Conservation (phyloP, 2,888 invertebrate genomes). For the Eustalomyia histrio region DNA sequence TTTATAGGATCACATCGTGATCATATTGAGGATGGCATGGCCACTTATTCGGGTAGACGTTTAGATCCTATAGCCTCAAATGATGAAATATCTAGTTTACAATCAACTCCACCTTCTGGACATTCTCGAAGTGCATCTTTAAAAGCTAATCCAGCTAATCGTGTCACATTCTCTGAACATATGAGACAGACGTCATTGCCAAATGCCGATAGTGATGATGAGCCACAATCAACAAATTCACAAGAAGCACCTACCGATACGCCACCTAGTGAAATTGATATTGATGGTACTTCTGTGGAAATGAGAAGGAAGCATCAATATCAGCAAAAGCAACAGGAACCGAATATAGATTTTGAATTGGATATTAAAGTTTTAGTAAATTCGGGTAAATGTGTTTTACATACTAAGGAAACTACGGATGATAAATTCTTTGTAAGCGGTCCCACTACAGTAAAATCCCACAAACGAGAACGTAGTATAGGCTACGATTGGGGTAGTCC, state of each 20-base stretch:
- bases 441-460: slow-evolving; percentile 72
- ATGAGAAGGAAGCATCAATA: slow-evolving; percentile 82
- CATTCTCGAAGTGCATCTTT: slow-evolving; percentile 87
- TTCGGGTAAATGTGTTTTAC: slow-evolving; percentile 97
- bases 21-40: slow-evolving; percentile 80
- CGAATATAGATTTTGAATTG: slow-evolving; percentile 96
- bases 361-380: slow-evolving; percentile 98
- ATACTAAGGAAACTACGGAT: slow-evolving; percentile 88
- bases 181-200: slow-evolving; percentile 87
- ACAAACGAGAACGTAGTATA: slow-evolving; percentile 78
- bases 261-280: slow-evolving; percentile 81
- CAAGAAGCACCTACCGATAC: slow-evolving; percentile 71
- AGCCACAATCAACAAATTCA: slow-evolving; percentile 81
- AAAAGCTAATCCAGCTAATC: slow-evolving; percentile 80
- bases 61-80: slow-evolving; percentile 78
- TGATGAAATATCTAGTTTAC: slow-evolving; percentile 77
- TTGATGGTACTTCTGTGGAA: slow-evolving; percentile 84
- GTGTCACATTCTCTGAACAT: slow-evolving; percentile 79
- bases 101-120: slow-evolving; percentile 86
- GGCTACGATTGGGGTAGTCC: slow-evolving; percentile 81
- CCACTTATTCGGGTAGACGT: slow-evolving; percentile 69
- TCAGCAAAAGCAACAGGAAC: slow-evolving; percentile 82
- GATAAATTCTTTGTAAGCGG: slow-evolving; percentile 82
- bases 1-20: slow-evolving; percentile 87
- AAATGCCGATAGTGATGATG: slow-evolving; percentile 85